phyloP scores from a whole-genome alignment of 2,888 invertebrate species.

The Drosophila anceps region DNA sequence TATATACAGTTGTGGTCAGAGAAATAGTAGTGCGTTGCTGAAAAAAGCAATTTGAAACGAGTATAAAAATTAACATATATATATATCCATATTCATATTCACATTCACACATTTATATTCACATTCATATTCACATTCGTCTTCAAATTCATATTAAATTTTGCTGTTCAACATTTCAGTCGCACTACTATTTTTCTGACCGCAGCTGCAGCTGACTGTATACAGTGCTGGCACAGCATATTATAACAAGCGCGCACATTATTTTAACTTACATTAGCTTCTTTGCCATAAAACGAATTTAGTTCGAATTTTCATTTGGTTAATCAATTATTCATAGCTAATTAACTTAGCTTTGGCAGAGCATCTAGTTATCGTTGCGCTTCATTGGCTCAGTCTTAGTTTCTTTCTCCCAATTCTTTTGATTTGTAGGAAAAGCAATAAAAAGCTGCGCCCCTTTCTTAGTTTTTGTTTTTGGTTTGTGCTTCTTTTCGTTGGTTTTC shows the following conservation, averaged over 20 bases:
- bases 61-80: too few relatives aligned
- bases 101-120: too few relatives aligned
- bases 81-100: too few relatives aligned
- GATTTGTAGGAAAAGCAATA: conserved; percentile 8
- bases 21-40: too few relatives aligned
- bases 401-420: neutral
- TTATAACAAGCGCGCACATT: neutral
- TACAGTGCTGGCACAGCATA: neutral
- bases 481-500: conserved; percentile 25
- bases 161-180: too few relatives aligned
- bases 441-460: conserved; percentile 53
- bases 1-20: too few relatives aligned
- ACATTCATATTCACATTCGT: too few relatives aligned
- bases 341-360: neutral
- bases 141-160: too few relatives aligned
- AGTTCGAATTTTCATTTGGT: neutral
- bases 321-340: neutral
- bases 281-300: neutral
- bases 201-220: neutral
- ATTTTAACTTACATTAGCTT: neutral
- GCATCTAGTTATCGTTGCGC: conserved; percentile 3
- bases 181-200: too few relatives aligned
- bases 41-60: too few relatives aligned
- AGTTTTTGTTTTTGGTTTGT: conserved; percentile 1
- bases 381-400: conserved; percentile 13